Base-by-base conservation (phyloP, 35 echinoderm and acorn worm species). In the Apostichopus japonicus region DNA sequence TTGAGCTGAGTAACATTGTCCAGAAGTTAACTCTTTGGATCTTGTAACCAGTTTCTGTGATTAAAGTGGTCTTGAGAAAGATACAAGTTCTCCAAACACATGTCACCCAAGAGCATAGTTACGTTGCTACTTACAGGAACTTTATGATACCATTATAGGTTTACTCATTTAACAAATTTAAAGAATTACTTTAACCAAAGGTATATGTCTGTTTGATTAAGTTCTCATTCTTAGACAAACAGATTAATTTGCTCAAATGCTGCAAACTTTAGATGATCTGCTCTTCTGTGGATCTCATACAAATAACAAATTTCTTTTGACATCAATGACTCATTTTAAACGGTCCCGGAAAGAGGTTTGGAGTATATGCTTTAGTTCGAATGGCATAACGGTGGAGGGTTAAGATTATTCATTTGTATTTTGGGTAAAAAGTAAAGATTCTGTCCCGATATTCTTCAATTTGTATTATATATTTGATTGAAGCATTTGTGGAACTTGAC, bases 121-220 rank as follows among this genome's bases (percentile, higher is more conserved):
- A n/a, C 55, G 4, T 19, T 55, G 19, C 44, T 83, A 55, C 13
- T 55, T 55, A 83, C 80, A 55, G 8, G 17, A 44, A 79, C 11
- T 79, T 79, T 79, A 79, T 79, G 77, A 23, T 24, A 79, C 55
- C 15, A 83, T 83, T 83, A 55, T 55, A 13, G 5, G 80, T 55
- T 44, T 83, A 83, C 80, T 83, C 80, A 83, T 55, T 83, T 83
- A 14, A 83, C 55, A 13, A 27, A 55, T 19, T 83, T 83, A 19
- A 14, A 83, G 80, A 22, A 83, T 55, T 55, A 13, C 21, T 55
- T 33, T 56, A 22, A 56, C 13, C 19, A 56, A 15, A n/a, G 55
- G 33, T 44, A 44, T 55, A 56, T 53, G 17, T 83, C 55, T 54
- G 55, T 83, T 83, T 83, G 52, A 83, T 83, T 83, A 83, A 83